Evolutionary conservation across 2,113 vertebrate species (phyloP), one percentile per base, ranked within the genome.

Genomic region (Tragelaphus buxtoni): DNA sequence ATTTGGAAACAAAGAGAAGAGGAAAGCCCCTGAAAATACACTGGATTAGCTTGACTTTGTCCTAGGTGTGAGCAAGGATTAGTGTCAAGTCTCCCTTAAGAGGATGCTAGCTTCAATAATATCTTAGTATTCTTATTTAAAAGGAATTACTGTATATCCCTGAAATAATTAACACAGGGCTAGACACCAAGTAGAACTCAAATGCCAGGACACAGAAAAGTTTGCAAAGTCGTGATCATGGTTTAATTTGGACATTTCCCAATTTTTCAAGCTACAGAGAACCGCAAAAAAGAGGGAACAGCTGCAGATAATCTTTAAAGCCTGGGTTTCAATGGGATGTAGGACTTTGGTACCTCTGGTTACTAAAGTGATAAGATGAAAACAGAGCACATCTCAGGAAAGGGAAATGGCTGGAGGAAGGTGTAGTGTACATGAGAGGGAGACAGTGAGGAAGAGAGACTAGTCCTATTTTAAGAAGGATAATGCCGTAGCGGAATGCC

Each of bases 391-490:
- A 24, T 8, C 28, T 58, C 2, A 60, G 47, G 17, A 79, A 63
- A 35, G 14, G 35, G 4, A 7, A 60, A 28, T 80, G 30, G 17
- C 22, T 80, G 30, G 42, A 72, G 22, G 39, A 47, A 69, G 16
- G 28, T 56, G 2, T 10, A n/a, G 20, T 81, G 9, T 53, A 1
- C 6, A 14, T 39, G 17, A 79, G 4, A 42, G 9, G 24, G 7
- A n/a, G 12, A 7, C 8, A 24, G 14, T 4, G 1, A 30, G 3
- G 10, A 11, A n/a, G 7, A 22, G 13, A 35, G 20, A 42, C 3
- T 2, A 9, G 16, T 10, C 51, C 49, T 45, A 24, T 53, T 81
- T 77, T 56, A 56, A 74, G 92, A 82, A 56, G 45, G 22, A 22
- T 9, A 69, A 32, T 45, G 56, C 4, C 20, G 0, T 28, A 35